phyloP scores from a whole-genome alignment of 1,140 invertebrate genomes.

The Procambarus virginalis region DNA sequence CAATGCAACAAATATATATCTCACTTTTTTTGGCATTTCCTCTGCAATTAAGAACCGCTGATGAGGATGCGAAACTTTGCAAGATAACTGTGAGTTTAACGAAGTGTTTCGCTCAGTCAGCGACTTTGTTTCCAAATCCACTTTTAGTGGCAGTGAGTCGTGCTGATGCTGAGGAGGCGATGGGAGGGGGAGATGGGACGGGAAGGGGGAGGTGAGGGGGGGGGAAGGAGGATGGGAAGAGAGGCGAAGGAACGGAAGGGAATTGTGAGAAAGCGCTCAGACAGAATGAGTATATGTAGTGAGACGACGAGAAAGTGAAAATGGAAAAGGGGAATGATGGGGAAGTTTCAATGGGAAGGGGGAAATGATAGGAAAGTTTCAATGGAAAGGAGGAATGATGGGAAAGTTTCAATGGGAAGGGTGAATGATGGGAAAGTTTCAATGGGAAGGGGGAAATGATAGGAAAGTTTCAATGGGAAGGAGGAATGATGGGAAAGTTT shows the following conservation, averaged over 20 bases:
- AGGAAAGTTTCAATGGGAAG: not conserved
- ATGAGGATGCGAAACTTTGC: constrained; percentile 28
- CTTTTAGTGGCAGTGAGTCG: constrained; percentile 17
- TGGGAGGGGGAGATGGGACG: too few species aligned
- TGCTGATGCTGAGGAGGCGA: not conserved
- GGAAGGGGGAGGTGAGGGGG: too few species aligned
- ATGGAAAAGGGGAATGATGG: not conserved
- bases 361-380: not conserved
- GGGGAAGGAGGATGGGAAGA: too few species aligned
- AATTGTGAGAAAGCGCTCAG: too few species aligned
- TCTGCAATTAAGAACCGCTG: constrained; percentile 41
- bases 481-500: too few species aligned
- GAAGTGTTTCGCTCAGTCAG: constrained; percentile 35
- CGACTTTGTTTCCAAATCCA: constrained; percentile 39
- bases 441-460: not conserved
- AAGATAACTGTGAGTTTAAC: constrained; percentile 42
- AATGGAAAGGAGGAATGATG: not conserved
- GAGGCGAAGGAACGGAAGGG: too few species aligned
- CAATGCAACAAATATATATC: too few species aligned
- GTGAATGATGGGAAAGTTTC: too few species aligned
- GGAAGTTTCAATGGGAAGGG: not conserved
- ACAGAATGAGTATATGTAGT: not conserved
- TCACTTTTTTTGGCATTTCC: not conserved
- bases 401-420: not conserved
- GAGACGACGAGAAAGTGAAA: not conserved